Base-by-base conservation (phyloP, 2,888 invertebrate genomes). In the Luperina testacea region DNA sequence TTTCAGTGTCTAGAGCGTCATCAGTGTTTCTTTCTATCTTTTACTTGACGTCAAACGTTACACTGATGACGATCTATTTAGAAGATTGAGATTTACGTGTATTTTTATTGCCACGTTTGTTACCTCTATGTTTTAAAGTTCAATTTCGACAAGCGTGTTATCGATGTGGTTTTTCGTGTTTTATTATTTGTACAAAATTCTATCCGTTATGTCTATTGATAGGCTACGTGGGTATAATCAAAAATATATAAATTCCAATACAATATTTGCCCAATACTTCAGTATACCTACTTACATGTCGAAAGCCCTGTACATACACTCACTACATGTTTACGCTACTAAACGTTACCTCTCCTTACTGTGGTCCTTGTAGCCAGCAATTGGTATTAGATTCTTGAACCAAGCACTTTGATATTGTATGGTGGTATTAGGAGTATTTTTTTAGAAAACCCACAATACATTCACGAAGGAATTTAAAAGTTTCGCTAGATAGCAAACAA, bases 151-250 rank as follows among this genome's bases (percentile, higher is more conserved):
- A 83, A 80, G 53, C 5, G 83, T 92, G 89, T 92, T 87, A 72
- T 93, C 83, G 84, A 89, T 93, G 91, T 93, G 90, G 88, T 92
- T 88, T 90, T 90, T 78, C 82, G 90, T 91, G 86, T 87, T 87
- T 72, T 77, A 42, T 77, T 63, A 48, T 85, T 74, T 84, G 78
- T 86, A 71, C 57, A 83, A 86, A 77, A 53, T 42, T 65, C 17
- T 32, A 69, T 45, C 5, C 51, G 0, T 69, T 61, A 13, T 63
- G 20, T 78, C 45, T 78, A 57, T 72, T 80, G 51, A 51, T 75
- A 79, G 69, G 67, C 63, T 81, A 77, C 59, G 69, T 81, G 80
- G 68, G 65, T 83, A 77, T 75, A 77, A 61, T 70, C 59, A 74
- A 51, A 67, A 69, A 67, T 20, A 72, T 38, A 42, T 42, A 17